A percentile compares a stretch with the other conserved stretches of the same genome.
Evolutionary conservation across 2,888 invertebrate species (phyloP).

Genomic region (Dusona sp.): DNA sequence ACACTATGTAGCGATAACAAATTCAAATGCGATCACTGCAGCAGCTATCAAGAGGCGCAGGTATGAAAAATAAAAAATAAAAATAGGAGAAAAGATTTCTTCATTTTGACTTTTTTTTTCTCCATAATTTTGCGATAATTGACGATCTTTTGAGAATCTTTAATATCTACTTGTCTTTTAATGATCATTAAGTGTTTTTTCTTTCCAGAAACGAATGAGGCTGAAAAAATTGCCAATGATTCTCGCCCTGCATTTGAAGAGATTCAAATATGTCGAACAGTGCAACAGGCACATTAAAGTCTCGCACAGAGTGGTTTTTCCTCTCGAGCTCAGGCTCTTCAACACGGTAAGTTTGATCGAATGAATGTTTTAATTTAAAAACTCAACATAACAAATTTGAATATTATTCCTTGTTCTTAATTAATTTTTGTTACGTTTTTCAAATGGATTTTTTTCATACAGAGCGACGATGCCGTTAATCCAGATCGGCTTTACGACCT

Average conservation of each 20-base stretch:
- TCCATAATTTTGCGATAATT: not conserved
- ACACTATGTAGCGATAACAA: conserved; percentile 99
- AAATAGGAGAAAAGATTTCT: not conserved
- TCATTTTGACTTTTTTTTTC: not conserved
- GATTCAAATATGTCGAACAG: conserved; percentile 99
- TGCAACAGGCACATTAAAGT: conserved; percentile 99
- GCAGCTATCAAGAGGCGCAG: conserved; percentile 99
- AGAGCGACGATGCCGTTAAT: conserved; percentile 99
- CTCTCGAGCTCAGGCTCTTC: conserved; percentile 97
- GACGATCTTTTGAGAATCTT: not conserved
- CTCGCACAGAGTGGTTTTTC: conserved; percentile 99
- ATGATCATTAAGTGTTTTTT: not conserved
- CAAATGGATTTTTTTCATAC: conserved; percentile 68
- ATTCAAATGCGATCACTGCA: conserved; percentile 99
- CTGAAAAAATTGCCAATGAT: conserved; percentile 99
- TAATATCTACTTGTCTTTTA: not conserved
- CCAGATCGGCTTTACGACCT: conserved; percentile 99
- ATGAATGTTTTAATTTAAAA: not conserved
- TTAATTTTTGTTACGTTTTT: not conserved
- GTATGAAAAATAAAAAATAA: conserved; percentile 76
- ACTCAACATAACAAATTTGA: not conserved
- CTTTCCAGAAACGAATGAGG: conserved; percentile 94
- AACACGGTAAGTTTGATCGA: conserved; percentile 92
- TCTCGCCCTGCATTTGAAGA: conserved; percentile 97
- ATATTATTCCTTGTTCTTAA: too few relatives aligned